These are phyloP conservation scores for Microhierax caerulescens DNA, from an alignment of 2,797 vertebrate species.

Conservation along the genomic window DNA sequence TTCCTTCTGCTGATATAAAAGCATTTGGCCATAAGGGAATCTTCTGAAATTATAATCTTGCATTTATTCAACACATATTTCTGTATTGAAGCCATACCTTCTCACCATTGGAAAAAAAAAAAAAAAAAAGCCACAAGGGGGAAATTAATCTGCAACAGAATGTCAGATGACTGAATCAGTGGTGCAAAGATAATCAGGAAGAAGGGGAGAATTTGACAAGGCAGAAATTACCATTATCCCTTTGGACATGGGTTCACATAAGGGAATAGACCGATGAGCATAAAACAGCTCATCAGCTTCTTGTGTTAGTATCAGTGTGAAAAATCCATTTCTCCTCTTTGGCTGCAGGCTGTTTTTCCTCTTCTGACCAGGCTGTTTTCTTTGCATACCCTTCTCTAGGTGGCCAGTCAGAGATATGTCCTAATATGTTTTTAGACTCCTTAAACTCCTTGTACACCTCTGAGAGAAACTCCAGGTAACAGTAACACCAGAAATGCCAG, in stretches of 20 bases:
- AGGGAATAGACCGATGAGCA: constrained; percentile 8
- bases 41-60: background rate
- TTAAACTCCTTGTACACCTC: background rate
- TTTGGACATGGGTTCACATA: background rate
- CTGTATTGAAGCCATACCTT: background rate
- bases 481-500: background rate
- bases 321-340: background rate
- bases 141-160: constrained; percentile 32
- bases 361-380: background rate
- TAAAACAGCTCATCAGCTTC: background rate
- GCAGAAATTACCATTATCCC: constrained; percentile 37
- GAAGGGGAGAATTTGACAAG: constrained; percentile 31
- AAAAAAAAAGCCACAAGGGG: accelerated
- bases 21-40: background rate
- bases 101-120: background rate
- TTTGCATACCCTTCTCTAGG: background rate
- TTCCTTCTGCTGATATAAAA: background rate
- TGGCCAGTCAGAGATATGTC: background rate
- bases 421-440: background rate
- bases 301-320: background rate
- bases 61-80: background rate
- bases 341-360: background rate
- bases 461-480: background rate
- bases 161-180: constrained; percentile 30
- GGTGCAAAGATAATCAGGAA: constrained; percentile 14